These are phyloP conservation scores for Cyaniris semiargus DNA, from an alignment of 2,888 invertebrate genomes.

Conservation along the genomic window DNA sequence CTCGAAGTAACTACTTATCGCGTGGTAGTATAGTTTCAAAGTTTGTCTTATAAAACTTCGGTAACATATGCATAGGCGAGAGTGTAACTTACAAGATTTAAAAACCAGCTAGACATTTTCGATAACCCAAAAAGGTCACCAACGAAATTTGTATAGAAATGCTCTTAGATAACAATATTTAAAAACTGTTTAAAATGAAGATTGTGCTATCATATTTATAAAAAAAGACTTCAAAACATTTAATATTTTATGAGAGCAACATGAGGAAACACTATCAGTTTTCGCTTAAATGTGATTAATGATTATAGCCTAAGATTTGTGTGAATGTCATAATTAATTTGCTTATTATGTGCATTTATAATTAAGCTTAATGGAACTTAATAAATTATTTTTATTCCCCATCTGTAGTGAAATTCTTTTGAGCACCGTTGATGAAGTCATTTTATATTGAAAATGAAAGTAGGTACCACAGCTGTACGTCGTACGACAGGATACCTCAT, in stretches of 20 bases:
- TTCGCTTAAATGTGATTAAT: neutral
- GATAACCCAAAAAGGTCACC: slow-evolving; percentile 3
- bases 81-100: neutral
- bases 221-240: neutral
- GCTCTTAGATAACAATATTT: neutral
- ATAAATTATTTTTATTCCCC: neutral
- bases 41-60: too few species aligned
- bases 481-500: neutral
- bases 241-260: neutral
- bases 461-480: neutral
- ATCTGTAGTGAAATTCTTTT: neutral
- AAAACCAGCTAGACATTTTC: neutral
- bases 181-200: neutral
- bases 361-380: neutral
- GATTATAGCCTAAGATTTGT: neutral
- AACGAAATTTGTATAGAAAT: neutral
- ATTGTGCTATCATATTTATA: neutral
- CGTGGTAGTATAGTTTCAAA: too few species aligned
- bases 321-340: neutral
- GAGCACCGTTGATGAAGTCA: neutral
- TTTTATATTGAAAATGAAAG: neutral
- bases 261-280: neutral
- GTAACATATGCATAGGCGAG: neutral
- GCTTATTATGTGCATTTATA: neutral
- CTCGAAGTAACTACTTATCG: neutral